phyloP scores from a whole-genome alignment of 2,888 invertebrate species.

The Monoplex corrugatus region DNA sequence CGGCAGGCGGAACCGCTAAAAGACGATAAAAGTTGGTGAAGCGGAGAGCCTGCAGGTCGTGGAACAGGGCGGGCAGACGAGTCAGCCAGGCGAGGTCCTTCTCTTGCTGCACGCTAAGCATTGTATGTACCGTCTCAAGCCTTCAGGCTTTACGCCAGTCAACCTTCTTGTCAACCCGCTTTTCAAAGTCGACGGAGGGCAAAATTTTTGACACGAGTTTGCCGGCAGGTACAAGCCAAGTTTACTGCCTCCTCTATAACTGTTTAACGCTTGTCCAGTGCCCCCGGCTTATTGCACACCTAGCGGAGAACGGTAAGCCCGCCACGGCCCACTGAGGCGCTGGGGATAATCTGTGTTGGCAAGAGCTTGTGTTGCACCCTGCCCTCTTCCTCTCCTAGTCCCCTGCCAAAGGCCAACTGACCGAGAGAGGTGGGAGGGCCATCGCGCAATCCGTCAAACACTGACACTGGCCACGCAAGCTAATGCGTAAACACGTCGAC shows the following conservation, averaged over 20 bases:
- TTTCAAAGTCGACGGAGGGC: neutral
- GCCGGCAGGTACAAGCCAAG: neutral
- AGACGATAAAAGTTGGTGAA: slow-evolving; percentile 39
- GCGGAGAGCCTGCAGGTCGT: slow-evolving; percentile 25
- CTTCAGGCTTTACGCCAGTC: neutral
- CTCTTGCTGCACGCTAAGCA: neutral
- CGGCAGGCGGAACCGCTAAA: slow-evolving; percentile 42
- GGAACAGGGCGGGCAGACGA: neutral
- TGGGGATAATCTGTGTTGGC: slow-evolving; percentile 27
- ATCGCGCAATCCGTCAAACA: slow-evolving; percentile 42
- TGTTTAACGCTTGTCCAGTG: too few relatives aligned
- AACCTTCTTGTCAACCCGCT: slow-evolving; percentile 21
- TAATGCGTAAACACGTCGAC: slow-evolving; percentile 45
- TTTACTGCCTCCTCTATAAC: too few relatives aligned
- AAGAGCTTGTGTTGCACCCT: slow-evolving; percentile 9
- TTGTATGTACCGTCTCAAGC: too few relatives aligned
- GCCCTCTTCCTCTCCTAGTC: neutral
- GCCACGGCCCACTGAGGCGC: neutral
- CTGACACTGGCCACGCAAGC: slow-evolving; percentile 34
- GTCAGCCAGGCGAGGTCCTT: slow-evolving; percentile 24
- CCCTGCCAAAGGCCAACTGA: slow-evolving; percentile 36
- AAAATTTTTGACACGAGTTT: slow-evolving; percentile 5
- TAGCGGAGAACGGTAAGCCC: neutral
- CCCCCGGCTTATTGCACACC: slow-evolving; percentile 27
- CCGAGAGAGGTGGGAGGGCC: slow-evolving; percentile 7